A percentile compares a stretch with the other conserved stretches of the same genome.
Conservation (phyloP, 2,888 invertebrate species). For the Tiphia femorata region DNA sequence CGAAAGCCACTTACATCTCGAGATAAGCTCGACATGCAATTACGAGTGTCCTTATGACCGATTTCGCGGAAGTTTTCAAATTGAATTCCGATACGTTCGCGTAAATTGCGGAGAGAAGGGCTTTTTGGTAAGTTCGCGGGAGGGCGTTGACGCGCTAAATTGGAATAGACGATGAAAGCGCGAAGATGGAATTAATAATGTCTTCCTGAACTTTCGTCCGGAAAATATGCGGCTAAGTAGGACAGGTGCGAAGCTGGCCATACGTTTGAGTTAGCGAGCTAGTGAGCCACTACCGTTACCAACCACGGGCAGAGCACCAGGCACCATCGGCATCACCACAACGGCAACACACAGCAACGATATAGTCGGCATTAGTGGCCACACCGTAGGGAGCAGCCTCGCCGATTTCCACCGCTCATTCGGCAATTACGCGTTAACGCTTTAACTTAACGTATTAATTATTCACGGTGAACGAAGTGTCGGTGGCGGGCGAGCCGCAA, state of each 20-base stretch:
- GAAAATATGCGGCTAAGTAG: slow-evolving; percentile 37
- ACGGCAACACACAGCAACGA: background rate
- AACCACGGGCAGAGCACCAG: slow-evolving; percentile 2
- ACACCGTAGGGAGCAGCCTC: background rate
- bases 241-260: slow-evolving; percentile 34
- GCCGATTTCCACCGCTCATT: slow-evolving; percentile 9
- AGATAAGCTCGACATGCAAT: too few species aligned
- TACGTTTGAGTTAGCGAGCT: slow-evolving; percentile 23
- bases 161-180: slow-evolving; percentile 1
- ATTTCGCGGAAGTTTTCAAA: too few species aligned
- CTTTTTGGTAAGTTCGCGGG: too few species aligned
- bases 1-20: too few species aligned
- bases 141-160: too few species aligned
- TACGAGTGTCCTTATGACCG: too few species aligned
- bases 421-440: slow-evolving; percentile 42
- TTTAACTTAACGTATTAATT: slow-evolving; percentile 39
- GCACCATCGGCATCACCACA: background rate
- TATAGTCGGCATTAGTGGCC: background rate
- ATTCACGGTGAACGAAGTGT: slow-evolving; percentile 42
- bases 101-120: too few species aligned
- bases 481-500: too few species aligned
- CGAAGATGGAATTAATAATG: slow-evolving; percentile 42
- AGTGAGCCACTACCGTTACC: slow-evolving; percentile 6
- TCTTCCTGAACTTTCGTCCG: slow-evolving; percentile 36
- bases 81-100: too few species aligned